Evolutionary conservation across 2,113 vertebrate species (phyloP).

Genomic region (Shinisaurus crocodilurus): DNA sequence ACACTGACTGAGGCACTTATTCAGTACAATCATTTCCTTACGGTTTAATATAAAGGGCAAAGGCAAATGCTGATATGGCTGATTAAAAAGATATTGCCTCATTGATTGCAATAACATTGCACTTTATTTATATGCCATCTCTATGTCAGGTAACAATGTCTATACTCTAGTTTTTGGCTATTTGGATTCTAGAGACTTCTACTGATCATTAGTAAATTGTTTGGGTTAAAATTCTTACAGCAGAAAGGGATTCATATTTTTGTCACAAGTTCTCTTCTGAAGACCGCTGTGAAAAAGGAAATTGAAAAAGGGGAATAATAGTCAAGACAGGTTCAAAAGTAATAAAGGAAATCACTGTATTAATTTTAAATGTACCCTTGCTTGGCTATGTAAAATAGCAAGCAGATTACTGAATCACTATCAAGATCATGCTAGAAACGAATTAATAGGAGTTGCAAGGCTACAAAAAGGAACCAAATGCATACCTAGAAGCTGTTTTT

Average conservation of each 20-base stretch:
- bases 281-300: background rate
- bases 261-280: background rate
- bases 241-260: background rate
- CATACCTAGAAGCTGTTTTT: background rate
- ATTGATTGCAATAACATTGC: conserved; percentile 68
- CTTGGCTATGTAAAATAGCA: background rate
- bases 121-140: conserved; percentile 38
- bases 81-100: conserved; percentile 77
- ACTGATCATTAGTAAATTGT: background rate
- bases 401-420: background rate
- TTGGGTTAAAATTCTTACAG: accelerated
- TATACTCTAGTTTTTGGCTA: conserved; percentile 47
- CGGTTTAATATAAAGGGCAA: conserved; percentile 78
- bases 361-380: background rate
- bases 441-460: conserved; percentile 36
- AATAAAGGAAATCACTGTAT: accelerated
- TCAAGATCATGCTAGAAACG: conserved; percentile 30
- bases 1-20: conserved; percentile 67
- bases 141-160: conserved; percentile 44
- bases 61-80: conserved; percentile 76
- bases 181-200: conserved; percentile 48
- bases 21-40: conserved; percentile 66
- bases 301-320: background rate
- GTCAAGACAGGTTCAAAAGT: background rate
- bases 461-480: background rate